Evolutionary conservation across 2,113 vertebrate genomes (phyloP), one percentile per base, ranked within the genome.

Genomic region (Pluvialis apricaria): DNA sequence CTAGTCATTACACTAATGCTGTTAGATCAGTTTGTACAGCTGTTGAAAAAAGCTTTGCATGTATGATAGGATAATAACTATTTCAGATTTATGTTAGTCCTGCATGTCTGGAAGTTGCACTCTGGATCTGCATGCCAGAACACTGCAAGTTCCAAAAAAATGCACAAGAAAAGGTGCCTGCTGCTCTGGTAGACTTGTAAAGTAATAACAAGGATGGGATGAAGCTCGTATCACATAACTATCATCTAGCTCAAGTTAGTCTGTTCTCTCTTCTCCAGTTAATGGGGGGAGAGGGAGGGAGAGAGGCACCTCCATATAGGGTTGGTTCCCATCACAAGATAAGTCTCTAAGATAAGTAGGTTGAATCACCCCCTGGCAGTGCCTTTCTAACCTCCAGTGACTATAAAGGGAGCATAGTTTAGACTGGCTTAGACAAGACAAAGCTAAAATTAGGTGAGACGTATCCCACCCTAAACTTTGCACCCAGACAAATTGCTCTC

Each of bases 391-490:
- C 73, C 51, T 84, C 69, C 60, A 86, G 66, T 65, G 62, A 24
- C 92, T 82, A 29, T 80, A 93, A 94, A 93, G 79, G 76, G 91
- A 94, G 73, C 54, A 42, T 73, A 79, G 72, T 92, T 97, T 62
- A 92, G 86, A 60, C 91, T 47, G 88, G 88, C 69, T 86, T 89
- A 91, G 89, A 71, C 83, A 88, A 94, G 80, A 58, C 80, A 8
- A 61, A 88, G 88, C 91, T 97, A 96, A 97, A 97, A 92, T 97
- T 96, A 97, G 80, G 86, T 26, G 83, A 28, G 95, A 29, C 0
- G 7, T 81, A 92, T 64, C 83, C 72, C 80, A 26, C 24, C 18
- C 92, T 45, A 14, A 83, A 12, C 10, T 94, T 83, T 47, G 75
- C 80, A 45, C 16, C 51, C 90, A 31, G 89, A 51, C 60, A 42